Evolutionary conservation across 2,888 invertebrate genomes (phyloP), one percentile per base, ranked within the genome.

Genomic region (Nomada goodeniana): DNA sequence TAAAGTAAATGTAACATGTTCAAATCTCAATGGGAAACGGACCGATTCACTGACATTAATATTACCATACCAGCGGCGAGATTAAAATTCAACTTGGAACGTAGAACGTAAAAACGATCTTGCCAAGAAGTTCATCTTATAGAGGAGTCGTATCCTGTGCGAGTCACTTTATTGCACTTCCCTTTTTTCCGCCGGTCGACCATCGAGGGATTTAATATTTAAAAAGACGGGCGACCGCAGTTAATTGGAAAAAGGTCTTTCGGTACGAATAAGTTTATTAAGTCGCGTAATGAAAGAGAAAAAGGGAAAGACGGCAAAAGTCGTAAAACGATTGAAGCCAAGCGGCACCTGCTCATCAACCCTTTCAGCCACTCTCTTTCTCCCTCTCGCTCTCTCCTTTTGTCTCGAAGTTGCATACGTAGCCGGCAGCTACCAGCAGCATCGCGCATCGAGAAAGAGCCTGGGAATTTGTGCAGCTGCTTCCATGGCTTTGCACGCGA

Each of bases 401-500:
- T 83, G 67, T 72, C 68, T 57, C 53, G 61, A 29, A 36, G 71
- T 29, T 60, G 71, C 69, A 65, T 63, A 76, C 68, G 68, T 68
- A 71, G 29, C 65, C 59, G 18, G 44, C 42, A 63, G 68, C 59
- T 65, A 60, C 20, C 29, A 44, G 47, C 53, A n/a, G 26, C 29
- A 42, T 36, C 65, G 78, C 52, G 50, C 36, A 67, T 67, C 73
- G 75, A n/a, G 64, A 55, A 81, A 82, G 82, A 87, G 73, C 81
- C 84, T 88, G 88, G 84, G 88, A 88, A 88, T 73, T 70, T 74
- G 76, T 64, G 89, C 88, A 88, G 89, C 88, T 88, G 88, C 70
- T 69, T 65, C 78, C 68, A 55, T 59, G 57, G 76, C 80, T 65
- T 23, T 69, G 85, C 88, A 88, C 86, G 88, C 86, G 86, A 86